Conservation (phyloP, 2,888 invertebrate genomes). For the Drosophila atroscutellata region DNA sequence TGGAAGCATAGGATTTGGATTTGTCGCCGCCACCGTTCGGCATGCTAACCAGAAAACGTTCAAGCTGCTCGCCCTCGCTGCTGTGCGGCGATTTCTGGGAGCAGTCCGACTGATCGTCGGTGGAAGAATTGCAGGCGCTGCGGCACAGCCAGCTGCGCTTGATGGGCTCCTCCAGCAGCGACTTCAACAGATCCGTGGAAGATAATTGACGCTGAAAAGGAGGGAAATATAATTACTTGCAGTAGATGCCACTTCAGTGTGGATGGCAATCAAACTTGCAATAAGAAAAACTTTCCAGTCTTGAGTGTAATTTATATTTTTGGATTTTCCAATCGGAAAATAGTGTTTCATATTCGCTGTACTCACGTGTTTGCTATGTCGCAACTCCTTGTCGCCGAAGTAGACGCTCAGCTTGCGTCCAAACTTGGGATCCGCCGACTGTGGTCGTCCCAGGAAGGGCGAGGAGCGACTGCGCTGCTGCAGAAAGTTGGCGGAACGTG, state of each 20-base stretch:
- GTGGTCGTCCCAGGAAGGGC: conserved; percentile 80
- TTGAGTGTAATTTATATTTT: too few relatives aligned
- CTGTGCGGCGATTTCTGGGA: conserved; percentile 68
- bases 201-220: conserved; percentile 69
- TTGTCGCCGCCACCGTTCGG: conserved; percentile 42
- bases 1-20: conserved; percentile 44
- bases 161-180: conserved; percentile 84
- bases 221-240: neutral
- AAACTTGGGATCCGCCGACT: conserved; percentile 84
- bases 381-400: conserved; percentile 67
- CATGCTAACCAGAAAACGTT: conserved; percentile 67
- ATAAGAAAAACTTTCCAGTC: too few relatives aligned
- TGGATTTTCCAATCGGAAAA: too few relatives aligned
- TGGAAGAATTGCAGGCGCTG: conserved; percentile 72
- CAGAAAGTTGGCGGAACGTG: conserved; percentile 83
- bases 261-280: neutral
- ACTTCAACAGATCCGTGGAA: conserved; percentile 84
- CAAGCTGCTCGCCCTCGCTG: conserved; percentile 73
- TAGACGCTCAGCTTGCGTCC: conserved; percentile 67
- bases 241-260: neutral
- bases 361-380: conserved; percentile 57
- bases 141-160: conserved; percentile 86
- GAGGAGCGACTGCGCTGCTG: conserved; percentile 79
- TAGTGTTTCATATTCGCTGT: neutral
- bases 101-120: conserved; percentile 75